Percentiles rank a stretch among this genome's conserved stretches.
Conservation (phyloP, 1,140 invertebrate genomes). For the Drosophila tristis region DNA sequence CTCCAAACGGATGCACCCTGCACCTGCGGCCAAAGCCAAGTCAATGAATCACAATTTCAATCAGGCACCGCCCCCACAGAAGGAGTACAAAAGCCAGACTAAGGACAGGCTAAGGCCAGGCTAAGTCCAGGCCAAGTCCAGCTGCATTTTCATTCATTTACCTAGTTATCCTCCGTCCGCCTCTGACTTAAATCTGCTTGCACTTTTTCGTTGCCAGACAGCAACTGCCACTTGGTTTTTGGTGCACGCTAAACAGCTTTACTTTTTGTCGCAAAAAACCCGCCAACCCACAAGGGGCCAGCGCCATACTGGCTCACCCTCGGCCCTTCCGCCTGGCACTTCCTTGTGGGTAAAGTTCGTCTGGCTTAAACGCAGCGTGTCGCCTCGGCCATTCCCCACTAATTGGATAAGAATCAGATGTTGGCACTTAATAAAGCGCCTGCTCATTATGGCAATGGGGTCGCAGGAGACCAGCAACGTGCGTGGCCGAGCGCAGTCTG, state of each 20-base stretch:
- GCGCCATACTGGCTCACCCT: neutral
- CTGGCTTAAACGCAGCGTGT: constrained; percentile 36
- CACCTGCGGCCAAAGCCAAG: constrained; percentile 57
- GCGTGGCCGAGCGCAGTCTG: neutral
- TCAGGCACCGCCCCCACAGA: constrained; percentile 10
- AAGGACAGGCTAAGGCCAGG: constrained; percentile 1
- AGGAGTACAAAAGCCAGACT: constrained; percentile 5
- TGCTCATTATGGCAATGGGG: constrained; percentile 36
- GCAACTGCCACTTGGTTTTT: constrained; percentile 17
- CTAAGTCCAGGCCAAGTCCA: neutral
- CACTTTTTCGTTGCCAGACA: constrained; percentile 33
- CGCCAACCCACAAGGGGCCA: too few relatives aligned
- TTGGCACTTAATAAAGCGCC: constrained; percentile 48
- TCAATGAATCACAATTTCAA: constrained; percentile 66
- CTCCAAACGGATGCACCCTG: constrained; percentile 22
- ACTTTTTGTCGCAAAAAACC: constrained; percentile 48
- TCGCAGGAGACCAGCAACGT: constrained; percentile 7
- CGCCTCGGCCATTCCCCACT: constrained; percentile 17
- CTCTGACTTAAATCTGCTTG: constrained; percentile 32
- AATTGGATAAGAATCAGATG: constrained; percentile 56
- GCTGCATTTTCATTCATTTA: neutral
- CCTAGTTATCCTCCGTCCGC: neutral
- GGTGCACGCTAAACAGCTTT: constrained; percentile 25
- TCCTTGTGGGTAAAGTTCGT: constrained; percentile 41
- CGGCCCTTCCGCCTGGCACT: constrained; percentile 8